A percentile compares a stretch with the other conserved stretches of the same genome.
Conservation (phyloP, 2,113 vertebrate genomes). For the Chaetodon trifascialis region DNA sequence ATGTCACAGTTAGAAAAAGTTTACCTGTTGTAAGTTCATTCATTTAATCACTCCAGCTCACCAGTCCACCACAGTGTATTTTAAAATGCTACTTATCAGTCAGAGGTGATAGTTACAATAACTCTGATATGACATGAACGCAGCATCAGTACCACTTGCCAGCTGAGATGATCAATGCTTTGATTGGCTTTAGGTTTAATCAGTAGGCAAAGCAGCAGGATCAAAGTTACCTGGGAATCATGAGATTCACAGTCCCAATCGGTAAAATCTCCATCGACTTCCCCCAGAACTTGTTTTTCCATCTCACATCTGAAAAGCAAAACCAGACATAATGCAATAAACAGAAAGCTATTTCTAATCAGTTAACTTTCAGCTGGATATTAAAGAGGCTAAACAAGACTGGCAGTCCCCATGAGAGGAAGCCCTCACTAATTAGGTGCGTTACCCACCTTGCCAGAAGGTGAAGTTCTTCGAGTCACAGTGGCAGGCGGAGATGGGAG, state of each 20-base stretch:
- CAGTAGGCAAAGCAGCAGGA: neutral
- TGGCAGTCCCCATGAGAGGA: conserved; percentile 18
- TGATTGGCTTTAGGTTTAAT: neutral
- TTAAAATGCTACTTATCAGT: neutral
- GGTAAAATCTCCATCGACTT: conserved; percentile 99
- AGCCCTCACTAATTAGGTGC: conserved; percentile 33
- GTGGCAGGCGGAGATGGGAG: conserved; percentile 98
- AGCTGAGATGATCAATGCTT: neutral
- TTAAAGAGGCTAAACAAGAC: conserved; percentile 11
- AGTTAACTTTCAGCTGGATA: conserved; percentile 5
- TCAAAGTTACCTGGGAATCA: conserved; percentile 91
- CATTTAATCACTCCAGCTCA: too few relatives aligned
- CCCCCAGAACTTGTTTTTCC: conserved; percentile 99
- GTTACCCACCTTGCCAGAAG: conserved; percentile 96
- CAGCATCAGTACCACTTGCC: neutral
- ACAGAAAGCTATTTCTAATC: neutral
- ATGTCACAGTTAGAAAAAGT: too few relatives aligned
- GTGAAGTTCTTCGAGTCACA: conserved; percentile 99
- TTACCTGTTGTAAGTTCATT: too few relatives aligned
- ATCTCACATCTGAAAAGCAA: conserved; percentile 92
- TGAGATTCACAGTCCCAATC: conserved; percentile 93
- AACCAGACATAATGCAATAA: neutral
- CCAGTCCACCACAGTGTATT: too few relatives aligned
- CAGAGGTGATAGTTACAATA: neutral
- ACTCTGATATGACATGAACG: neutral